A percentile compares a stretch with the other conserved stretches of the same genome.
Conservation (phyloP, 2,113 vertebrate species). For the Laticauda laticaudata region DNA sequence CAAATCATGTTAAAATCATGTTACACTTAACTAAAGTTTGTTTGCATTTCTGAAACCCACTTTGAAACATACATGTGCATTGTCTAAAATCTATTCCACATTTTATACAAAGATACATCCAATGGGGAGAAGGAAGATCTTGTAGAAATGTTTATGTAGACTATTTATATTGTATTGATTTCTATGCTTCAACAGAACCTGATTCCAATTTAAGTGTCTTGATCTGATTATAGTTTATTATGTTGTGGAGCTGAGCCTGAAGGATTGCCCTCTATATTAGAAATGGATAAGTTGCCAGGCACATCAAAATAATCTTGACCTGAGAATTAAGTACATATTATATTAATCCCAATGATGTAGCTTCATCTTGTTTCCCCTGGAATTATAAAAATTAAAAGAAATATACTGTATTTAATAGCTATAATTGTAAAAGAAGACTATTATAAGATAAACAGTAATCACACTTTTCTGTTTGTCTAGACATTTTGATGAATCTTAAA, state of each 20-base stretch:
- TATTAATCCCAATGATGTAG: background rate
- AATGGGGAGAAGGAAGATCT: background rate
- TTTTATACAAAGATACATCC: background rate
- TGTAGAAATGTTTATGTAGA: background rate
- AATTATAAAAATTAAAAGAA: background rate
- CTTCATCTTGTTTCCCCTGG: background rate
- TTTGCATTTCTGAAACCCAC: background rate
- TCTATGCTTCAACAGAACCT: background rate
- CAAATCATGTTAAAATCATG: background rate
- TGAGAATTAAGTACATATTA: background rate
- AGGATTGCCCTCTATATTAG: conserved; percentile 4
- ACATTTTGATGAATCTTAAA: background rate
- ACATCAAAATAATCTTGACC: background rate
- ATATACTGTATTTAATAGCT: background rate
- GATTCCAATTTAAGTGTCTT: background rate
- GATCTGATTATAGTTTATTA: background rate
- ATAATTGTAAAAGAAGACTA: background rate
- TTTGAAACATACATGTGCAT: background rate
- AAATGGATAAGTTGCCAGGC: background rate
- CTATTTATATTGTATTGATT: background rate
- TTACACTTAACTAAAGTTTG: background rate
- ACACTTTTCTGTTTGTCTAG: background rate
- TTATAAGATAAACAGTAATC: background rate
- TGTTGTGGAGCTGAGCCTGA: background rate
- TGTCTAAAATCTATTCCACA: background rate